Conservation (phyloP, 2,888 invertebrate genomes). For the Drosophila greeni region DNA sequence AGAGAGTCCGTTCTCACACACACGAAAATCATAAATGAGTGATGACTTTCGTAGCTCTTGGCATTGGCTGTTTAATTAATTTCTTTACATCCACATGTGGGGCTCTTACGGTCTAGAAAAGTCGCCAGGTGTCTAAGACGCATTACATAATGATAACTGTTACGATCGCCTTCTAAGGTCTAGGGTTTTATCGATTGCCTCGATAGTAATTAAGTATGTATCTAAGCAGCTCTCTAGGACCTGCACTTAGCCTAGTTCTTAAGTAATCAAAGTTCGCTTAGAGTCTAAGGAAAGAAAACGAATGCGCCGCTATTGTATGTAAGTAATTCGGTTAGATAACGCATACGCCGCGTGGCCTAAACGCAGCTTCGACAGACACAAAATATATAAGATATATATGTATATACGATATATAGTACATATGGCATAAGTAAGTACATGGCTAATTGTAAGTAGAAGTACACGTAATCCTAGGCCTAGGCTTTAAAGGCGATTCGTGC, state of each 20-base stretch:
- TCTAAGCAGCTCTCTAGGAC: slow-evolving; percentile 62
- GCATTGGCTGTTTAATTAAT: slow-evolving; percentile 11
- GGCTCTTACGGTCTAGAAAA: slow-evolving; percentile 33
- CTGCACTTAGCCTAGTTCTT: slow-evolving; percentile 61
- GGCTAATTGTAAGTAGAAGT: slow-evolving; percentile 53
- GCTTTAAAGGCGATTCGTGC: slow-evolving; percentile 21
- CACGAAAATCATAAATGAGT: slow-evolving; percentile 20
- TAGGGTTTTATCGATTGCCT: slow-evolving; percentile 30
- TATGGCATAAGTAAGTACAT: slow-evolving; percentile 48
- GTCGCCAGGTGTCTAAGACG: slow-evolving; percentile 40
- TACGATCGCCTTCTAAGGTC: slow-evolving; percentile 49
- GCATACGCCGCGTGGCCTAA: slow-evolving; percentile 52
- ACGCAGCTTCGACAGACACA: slow-evolving; percentile 54
- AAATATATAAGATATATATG: slow-evolving; percentile 22
- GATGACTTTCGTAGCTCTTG: slow-evolving; percentile 12
- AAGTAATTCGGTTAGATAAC: slow-evolving; percentile 44
- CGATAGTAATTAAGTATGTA: slow-evolving; percentile 41
- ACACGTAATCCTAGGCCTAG: slow-evolving; percentile 63
- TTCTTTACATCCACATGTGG: slow-evolving; percentile 26
- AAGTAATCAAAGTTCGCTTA: slow-evolving; percentile 56
- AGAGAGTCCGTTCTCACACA: slow-evolving; percentile 19
- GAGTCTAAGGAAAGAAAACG: slow-evolving; percentile 48
- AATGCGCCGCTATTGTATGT: slow-evolving; percentile 61
- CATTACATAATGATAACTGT: slow-evolving; percentile 17
- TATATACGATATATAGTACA: slow-evolving; percentile 31